Evolutionary conservation across 2,888 invertebrate species (phyloP).

Genomic region (Microctonus brassicae): DNA sequence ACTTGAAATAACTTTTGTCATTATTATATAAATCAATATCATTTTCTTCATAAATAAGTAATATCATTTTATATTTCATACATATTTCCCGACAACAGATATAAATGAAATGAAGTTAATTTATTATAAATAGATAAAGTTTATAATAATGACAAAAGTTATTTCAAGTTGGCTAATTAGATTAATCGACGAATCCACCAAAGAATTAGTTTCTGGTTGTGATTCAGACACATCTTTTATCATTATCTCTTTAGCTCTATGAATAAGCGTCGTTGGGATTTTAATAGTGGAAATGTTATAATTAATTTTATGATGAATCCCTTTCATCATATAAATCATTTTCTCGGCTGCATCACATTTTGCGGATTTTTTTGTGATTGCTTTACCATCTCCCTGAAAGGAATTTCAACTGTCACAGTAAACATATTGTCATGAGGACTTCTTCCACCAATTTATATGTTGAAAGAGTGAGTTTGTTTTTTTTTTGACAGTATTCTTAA

Average conservation of each 20-base stretch:
- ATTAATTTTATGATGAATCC: not conserved
- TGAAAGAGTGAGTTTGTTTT: not conserved
- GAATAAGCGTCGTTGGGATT: not conserved
- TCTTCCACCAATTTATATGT: slow-evolving; percentile 1
- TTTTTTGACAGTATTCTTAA: slow-evolving; percentile 24
- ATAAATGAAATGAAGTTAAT: not conserved
- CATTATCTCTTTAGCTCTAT: not conserved
- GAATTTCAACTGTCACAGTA: not conserved
- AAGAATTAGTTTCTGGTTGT: too few species aligned
- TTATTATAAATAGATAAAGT: not conserved
- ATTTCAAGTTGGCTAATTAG: slow-evolving; percentile 21
- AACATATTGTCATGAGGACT: not conserved
- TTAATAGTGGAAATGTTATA: not conserved
- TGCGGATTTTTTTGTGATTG: slow-evolving; percentile 14
- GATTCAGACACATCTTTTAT: too few species aligned
- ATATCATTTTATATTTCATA: not conserved
- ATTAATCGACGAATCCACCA: too few species aligned
- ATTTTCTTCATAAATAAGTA: slow-evolving; percentile 5
- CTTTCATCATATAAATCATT: slow-evolving; percentile 10
- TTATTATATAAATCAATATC: not conserved
- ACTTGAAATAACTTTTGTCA: slow-evolving; percentile 17
- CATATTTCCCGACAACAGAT: slow-evolving; percentile 18
- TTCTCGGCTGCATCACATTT: slow-evolving; percentile 18
- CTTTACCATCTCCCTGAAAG: slow-evolving; percentile 16
- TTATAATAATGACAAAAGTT: not conserved